Evolutionary conservation across 2,888 invertebrate genomes (phyloP), one percentile per base, ranked within the genome.

Genomic region (Epicampocera succincta): DNA sequence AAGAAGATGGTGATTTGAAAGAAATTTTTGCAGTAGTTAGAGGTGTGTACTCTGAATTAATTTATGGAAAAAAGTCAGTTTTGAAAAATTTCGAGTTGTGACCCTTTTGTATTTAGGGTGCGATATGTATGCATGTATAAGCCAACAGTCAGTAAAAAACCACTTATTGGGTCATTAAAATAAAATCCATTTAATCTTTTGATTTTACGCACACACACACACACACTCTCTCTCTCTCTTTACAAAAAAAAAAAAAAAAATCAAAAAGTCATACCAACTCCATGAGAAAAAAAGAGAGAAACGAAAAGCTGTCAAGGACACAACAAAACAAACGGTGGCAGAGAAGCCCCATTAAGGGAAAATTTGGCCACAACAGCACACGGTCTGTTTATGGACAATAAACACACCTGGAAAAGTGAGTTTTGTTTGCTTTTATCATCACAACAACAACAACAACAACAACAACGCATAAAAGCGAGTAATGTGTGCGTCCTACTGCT

Each of bases 351-450:
- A 44, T 25, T 52, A 60, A 68, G 68, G 40, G 12, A n/a, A 2
- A 21, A 25, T 50, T 52, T 56, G 15, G 29, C 77, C 52, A 1
- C 15, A 60, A 21, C 12, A 52, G 50, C 29, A 52, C 52, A 60
- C 40, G 54, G 29, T 11, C 15, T 66, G 12, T 73, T 68, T 78
- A 63, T 68, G 17, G 50, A 11, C 44, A 50, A 66, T 52, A 66
- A 72, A 65, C 2, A 56, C 42, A 65, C 58, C 38, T 66, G 15
- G 6, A 42, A 60, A 63, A 17, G 21, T 19, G 21, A 61, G 19
- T 38, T 25, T 56, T 65, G 21, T 19, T 40, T 66, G 19, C 5
- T n/a, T 13, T 21, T 44, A 25, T 46, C 38, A 19, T 17, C 12
- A 25, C 9, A 44, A 72, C 17, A 72, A 21, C 29, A 17, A 42